Conservation (phyloP, 2,888 invertebrate genomes). For the Unio pictorum region DNA sequence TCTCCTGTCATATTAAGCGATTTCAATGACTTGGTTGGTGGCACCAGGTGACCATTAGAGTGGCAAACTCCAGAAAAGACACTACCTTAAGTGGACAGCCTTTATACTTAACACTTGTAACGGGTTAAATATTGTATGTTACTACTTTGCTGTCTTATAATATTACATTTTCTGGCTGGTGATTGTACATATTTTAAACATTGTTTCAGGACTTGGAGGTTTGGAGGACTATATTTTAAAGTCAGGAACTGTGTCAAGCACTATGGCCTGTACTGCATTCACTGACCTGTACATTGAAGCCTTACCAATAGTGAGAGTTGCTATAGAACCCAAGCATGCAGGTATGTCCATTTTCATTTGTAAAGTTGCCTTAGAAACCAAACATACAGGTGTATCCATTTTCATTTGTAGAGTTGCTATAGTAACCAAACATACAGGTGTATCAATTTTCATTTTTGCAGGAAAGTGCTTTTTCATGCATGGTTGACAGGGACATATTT, state of each 20-base stretch:
- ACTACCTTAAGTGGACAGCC: too few relatives aligned
- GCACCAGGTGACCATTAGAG: too few relatives aligned
- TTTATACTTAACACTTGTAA: too few relatives aligned
- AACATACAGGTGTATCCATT: conserved; percentile 50
- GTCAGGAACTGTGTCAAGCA: conserved; percentile 90
- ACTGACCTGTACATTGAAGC: conserved; percentile 80
- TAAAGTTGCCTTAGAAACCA: conserved; percentile 87
- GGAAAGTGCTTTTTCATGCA: too few relatives aligned
- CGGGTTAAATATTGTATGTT: too few relatives aligned
- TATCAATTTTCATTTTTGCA: neutral
- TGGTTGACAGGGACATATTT: too few relatives aligned
- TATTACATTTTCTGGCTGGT: neutral
- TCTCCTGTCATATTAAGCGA: too few relatives aligned
- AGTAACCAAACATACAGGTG: conserved; percentile 78
- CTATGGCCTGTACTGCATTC: conserved; percentile 88
- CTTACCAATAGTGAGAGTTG: conserved; percentile 93
- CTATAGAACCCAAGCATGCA: conserved; percentile 83
- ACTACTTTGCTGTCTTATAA: neutral
- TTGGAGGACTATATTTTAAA: conserved; percentile 88
- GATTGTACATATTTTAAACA: neutral
- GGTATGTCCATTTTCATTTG: conserved; percentile 32
- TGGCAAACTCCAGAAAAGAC: too few relatives aligned
- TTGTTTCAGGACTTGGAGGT: conserved; percentile 79
- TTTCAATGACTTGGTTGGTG: too few relatives aligned
- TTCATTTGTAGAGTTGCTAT: conserved; percentile 79